Percentiles rank a stretch among this genome's conserved stretches.
phyloP scores from a whole-genome alignment of 2,113 vertebrate species.

The Dasyornis broadbenti region DNA sequence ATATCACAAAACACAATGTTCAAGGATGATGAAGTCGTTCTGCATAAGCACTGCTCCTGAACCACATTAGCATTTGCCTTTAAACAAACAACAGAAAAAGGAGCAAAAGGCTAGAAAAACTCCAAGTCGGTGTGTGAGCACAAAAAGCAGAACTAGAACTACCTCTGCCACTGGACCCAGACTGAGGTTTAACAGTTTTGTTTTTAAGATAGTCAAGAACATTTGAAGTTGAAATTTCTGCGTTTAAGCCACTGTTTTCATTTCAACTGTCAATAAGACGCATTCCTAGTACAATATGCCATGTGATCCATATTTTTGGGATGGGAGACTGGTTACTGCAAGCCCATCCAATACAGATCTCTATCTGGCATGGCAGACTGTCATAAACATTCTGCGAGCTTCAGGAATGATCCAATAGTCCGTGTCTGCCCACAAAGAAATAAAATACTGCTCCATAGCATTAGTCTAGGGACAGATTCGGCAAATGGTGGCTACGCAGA shows the following conservation, averaged over 20 bases:
- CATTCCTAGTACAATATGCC: not conserved
- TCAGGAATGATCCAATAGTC: not conserved
- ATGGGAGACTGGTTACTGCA: not conserved
- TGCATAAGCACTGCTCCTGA: not conserved
- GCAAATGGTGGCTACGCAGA: not conserved
- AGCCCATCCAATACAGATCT: not conserved
- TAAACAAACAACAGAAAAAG: not conserved
- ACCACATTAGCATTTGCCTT: not conserved
- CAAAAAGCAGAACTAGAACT: not conserved
- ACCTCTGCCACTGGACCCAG: not conserved
- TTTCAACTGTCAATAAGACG: not conserved
- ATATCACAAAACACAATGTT: not conserved
- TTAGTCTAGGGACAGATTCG: not conserved
- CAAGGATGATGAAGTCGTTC: not conserved
- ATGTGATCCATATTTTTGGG: not conserved
- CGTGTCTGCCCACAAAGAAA: not conserved
- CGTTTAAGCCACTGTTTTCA: not conserved
- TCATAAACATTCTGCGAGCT: not conserved
- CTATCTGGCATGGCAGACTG: not conserved
- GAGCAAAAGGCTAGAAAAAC: not conserved
- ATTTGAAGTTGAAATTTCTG: not conserved
- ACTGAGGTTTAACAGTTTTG: rapidly evolving
- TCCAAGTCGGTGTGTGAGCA: rapidly evolving
- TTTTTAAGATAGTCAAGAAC: not conserved
- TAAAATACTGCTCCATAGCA: not conserved